phyloP scores from a whole-genome alignment of 2,888 invertebrate species.

The Pedicia rivosa region DNA sequence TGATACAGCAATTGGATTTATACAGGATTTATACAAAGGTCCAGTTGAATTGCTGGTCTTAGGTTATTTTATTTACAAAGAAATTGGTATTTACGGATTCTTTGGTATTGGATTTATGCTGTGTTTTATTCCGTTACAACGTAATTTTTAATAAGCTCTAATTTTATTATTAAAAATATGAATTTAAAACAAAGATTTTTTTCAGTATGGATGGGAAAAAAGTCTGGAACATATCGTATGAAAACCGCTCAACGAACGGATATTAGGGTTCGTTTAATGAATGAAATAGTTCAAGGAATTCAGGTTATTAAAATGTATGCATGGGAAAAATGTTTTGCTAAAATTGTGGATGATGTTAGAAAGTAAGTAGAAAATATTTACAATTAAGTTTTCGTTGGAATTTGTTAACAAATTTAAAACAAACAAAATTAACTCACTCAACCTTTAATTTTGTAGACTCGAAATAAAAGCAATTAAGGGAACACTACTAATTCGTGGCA shows the following conservation, averaged over 20 bases:
- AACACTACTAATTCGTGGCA: constrained; percentile 43
- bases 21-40: constrained; percentile 38
- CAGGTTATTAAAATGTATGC: constrained; percentile 91
- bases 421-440: no score
- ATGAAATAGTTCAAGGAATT: constrained; percentile 77
- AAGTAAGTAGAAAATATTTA: no score
- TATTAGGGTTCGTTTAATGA: constrained; percentile 68
- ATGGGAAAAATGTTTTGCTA: constrained; percentile 75
- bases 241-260: constrained; percentile 65
- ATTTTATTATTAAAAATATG: background rate
- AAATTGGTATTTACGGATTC: constrained; percentile 27
- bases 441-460: no score
- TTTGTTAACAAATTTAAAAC: no score
- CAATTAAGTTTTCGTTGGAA: no score
- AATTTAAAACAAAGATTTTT: background rate
- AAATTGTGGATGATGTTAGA: constrained; percentile 44
- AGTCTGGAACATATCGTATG: constrained; percentile 32
- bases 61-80: constrained; percentile 30
- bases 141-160: constrained; percentile 17
- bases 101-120: constrained; percentile 35
- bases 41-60: constrained; percentile 34
- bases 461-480: constrained; percentile 31
- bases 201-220: constrained; percentile 35
- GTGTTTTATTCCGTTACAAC: constrained; percentile 38
- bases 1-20: constrained; percentile 35